Evolutionary conservation across 2,797 vertebrate genomes (phyloP), one percentile per base, ranked within the genome.

Genomic region (Fratercula arctica): DNA sequence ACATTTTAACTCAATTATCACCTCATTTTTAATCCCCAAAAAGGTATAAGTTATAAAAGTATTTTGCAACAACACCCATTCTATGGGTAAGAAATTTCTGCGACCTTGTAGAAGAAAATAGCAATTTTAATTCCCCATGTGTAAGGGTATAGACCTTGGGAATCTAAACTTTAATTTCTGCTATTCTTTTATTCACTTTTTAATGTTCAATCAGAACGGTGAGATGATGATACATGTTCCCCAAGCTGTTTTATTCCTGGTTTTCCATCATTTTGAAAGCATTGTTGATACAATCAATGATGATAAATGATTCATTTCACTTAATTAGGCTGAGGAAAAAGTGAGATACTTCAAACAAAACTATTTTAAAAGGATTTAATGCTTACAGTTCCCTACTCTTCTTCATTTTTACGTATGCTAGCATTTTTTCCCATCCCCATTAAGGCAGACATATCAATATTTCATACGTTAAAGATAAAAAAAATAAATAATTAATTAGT

Each of bases 301-400:
- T 92, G 94, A 97, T 93, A 96, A 97, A 97, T 97, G 93, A 92
- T 95, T 94, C 75, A 90, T 89, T 83, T 96, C 69, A 94, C 87
- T 82, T 96, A 96, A 97, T 94, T 93, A 94, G 35, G n/a, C 5
- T n/a, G 33, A 77, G 35, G 28, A 94, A 90, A 73, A 88, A 93
- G 26, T 75, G 35, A 96, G 35, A 82, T 69, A 51, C 43, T 96
- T 87, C 37, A 88, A 92, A 93, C 6, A 91, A 89, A 94, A 79
- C 16, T 72, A 41, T 92, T 90, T 88, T 51, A 2, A 80, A 75
- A 53, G 17, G 5, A 83, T 60, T 91, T 72, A 56, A 35, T 29
- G 35, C 9, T 69, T 83, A 64, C 25, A 50, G 13, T 75, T 92
- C 83, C 28, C 9, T 31, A 50, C 1, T 10, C 5, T 26, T 31